Evolutionary conservation across 2,797 vertebrate genomes (phyloP).

Genomic region (Rhyacichthys aspro): DNA sequence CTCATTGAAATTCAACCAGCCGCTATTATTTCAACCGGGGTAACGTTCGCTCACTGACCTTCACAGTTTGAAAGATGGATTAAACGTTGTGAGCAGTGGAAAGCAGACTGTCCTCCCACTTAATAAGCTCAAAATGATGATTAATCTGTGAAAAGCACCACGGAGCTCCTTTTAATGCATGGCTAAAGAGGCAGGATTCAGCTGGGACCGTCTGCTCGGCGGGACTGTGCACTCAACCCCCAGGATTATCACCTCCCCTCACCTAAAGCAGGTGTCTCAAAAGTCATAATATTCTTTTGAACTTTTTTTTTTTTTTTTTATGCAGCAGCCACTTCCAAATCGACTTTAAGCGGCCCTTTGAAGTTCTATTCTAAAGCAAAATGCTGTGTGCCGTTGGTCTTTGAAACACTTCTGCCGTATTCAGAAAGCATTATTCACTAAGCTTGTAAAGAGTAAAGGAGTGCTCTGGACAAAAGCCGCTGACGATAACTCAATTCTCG

Average conservation of each 20-base stretch:
- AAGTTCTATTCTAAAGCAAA: conserved; percentile 38
- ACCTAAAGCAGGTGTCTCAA: conserved; percentile 47
- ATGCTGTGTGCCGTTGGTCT: conserved; percentile 6
- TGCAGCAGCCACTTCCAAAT: conserved; percentile 31
- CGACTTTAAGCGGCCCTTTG: conserved; percentile 34
- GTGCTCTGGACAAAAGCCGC: conserved; percentile 62
- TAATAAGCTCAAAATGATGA: conserved; percentile 83
- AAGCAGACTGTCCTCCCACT: conserved; percentile 78
- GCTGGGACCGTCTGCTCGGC: conserved; percentile 53
- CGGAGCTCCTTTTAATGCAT: conserved; percentile 69
- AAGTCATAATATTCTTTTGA: conserved; percentile 39
- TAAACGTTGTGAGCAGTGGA: conserved; percentile 72
- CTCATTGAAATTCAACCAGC: conserved; percentile 68
- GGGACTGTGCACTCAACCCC: conserved; percentile 37
- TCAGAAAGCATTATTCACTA: conserved; percentile 40
- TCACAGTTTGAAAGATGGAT: conserved; percentile 82
- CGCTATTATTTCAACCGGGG: conserved; percentile 65
- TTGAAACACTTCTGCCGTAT: conserved; percentile 45
- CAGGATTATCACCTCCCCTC: conserved; percentile 46
- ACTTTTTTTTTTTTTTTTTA: conserved; percentile 19
- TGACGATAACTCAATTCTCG: conserved; percentile 76
- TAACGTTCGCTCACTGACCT: conserved; percentile 76
- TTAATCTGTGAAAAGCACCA: conserved; percentile 78
- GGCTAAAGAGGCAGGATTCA: conserved; percentile 62
- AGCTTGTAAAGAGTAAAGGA: conserved; percentile 49